Evolutionary conservation across 2,113 vertebrate genomes (phyloP).

Genomic region (Burhinus bistriatus): DNA sequence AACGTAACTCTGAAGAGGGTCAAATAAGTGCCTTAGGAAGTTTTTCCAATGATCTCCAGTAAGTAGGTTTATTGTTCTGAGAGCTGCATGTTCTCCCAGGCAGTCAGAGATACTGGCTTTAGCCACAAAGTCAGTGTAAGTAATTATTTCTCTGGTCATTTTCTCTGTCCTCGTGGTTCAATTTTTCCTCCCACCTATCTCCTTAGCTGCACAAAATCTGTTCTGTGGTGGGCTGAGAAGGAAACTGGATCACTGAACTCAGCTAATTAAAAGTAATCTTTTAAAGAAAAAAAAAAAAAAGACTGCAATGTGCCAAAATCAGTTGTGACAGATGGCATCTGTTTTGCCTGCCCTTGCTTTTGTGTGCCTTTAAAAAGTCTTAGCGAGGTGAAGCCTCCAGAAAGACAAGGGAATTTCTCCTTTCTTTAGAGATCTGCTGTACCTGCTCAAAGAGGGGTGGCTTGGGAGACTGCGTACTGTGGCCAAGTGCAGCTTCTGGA

Average conservation of each 20-base stretch:
- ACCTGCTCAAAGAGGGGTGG: not conserved
- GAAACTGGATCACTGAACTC: not conserved
- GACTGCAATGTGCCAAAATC: not conserved
- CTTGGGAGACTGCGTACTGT: not conserved
- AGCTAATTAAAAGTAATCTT: not conserved
- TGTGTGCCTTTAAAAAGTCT: not conserved
- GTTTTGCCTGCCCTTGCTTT: not conserved
- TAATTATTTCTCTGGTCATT: not conserved
- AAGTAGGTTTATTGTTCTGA: not conserved
- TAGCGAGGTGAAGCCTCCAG: not conserved
- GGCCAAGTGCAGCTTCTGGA: not conserved
- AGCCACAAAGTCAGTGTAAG: accelerated
- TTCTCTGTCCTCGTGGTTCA: not conserved
- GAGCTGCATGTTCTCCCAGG: not conserved
- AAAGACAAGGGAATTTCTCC: not conserved
- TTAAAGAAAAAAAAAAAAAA: not conserved
- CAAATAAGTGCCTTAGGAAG: not conserved
- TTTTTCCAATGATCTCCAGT: not conserved
- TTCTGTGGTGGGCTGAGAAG: not conserved
- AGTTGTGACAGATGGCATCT: constrained; percentile 21
- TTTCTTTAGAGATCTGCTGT: not conserved
- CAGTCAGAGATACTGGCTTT: not conserved
- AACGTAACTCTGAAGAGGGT: not conserved
- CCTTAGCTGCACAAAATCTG: not conserved
- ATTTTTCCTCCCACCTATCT: not conserved